Evolutionary conservation across 2,113 vertebrate species (phyloP).

Genomic region (Ceyx margarethae): DNA sequence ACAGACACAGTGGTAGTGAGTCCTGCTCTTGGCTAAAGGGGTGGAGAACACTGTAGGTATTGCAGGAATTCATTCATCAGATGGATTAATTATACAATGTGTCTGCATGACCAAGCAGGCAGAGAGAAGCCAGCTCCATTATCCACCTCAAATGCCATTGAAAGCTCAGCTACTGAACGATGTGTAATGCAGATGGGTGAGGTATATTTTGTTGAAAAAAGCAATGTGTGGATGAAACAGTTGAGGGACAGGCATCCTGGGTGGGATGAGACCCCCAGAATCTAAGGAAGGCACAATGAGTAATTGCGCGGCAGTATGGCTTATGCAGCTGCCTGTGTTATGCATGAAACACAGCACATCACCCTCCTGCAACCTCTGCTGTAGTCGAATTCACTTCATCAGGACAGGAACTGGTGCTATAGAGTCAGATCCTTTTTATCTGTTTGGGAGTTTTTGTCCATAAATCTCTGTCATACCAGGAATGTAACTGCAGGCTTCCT

Average conservation of each 20-base stretch:
- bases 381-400: not conserved
- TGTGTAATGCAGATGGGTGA: not conserved
- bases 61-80: not conserved
- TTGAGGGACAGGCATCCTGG: not conserved
- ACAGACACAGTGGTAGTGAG: not conserved
- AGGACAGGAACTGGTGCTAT: not conserved
- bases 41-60: not conserved
- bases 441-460: not conserved
- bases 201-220: not conserved
- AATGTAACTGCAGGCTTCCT: not conserved
- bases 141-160: not conserved
- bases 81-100: not conserved
- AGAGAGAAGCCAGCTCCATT: not conserved
- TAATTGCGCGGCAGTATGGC: not conserved
- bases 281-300: not conserved
- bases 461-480: not conserved
- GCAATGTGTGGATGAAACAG: not conserved
- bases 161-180: not conserved
- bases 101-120: not conserved
- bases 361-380: not conserved
- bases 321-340: not conserved
- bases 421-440: not conserved
- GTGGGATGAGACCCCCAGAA: not conserved
- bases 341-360: not conserved
- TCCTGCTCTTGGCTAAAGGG: not conserved